Evolutionary conservation across 2,113 vertebrate species (phyloP).

Genomic region (Periophthalmus modestus): DNA sequence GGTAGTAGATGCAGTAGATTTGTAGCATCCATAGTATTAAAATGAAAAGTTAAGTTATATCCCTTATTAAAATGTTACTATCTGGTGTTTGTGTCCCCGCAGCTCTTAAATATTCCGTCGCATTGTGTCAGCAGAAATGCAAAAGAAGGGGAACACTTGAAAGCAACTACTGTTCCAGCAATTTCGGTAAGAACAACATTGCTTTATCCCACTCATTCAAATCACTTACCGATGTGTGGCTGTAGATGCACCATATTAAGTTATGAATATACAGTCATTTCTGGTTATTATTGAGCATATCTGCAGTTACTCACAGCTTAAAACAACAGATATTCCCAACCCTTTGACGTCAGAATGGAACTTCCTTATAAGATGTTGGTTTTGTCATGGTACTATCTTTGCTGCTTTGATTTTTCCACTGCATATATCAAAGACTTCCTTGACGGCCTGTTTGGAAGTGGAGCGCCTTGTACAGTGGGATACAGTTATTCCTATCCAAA

Average conservation of each 20-base stretch:
- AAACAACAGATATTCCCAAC: slow-evolving; percentile 1
- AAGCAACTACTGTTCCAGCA: slow-evolving; percentile 93
- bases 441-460: slow-evolving; percentile 60
- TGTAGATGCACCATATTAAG: slow-evolving; percentile 6
- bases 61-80: neutral
- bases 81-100: slow-evolving; percentile 38
- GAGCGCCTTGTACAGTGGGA: slow-evolving; percentile 62
- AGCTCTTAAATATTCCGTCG: slow-evolving; percentile 90
- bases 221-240: too few relatives aligned
- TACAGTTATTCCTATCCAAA: slow-evolving; percentile 63
- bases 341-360: slow-evolving; percentile 20
- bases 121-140: slow-evolving; percentile 92
- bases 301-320: neutral
- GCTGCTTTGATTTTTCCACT: slow-evolving; percentile 47
- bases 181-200: slow-evolving; percentile 87
- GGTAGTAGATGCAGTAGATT: neutral
- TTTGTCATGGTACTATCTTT: slow-evolving; percentile 44
- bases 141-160: slow-evolving; percentile 86
- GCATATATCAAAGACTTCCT: slow-evolving; percentile 67
- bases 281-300: slow-evolving; percentile 7
- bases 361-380: slow-evolving; percentile 12
- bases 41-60: neutral
- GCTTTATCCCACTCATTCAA: slow-evolving; percentile 17
- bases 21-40: neutral
- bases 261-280: neutral